Percentiles rank a stretch among this genome's conserved stretches.
These are phyloP conservation scores for Hippocampus zosterae DNA, from an alignment of 2,113 vertebrate species.

Conservation along the genomic window DNA sequence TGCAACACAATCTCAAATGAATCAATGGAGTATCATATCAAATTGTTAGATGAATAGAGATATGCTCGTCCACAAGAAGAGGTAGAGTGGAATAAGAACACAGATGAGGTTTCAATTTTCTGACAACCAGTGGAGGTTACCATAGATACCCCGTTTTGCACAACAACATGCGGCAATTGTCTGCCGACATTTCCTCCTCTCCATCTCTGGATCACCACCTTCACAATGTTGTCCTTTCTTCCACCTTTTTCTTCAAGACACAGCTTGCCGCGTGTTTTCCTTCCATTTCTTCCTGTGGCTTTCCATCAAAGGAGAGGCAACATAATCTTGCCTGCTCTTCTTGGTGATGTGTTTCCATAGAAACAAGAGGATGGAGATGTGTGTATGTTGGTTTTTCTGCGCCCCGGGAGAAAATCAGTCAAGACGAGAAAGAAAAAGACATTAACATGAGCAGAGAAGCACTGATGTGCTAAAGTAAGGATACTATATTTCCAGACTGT, in stretches of 20 bases:
- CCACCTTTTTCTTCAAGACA: slow-evolving; percentile 12
- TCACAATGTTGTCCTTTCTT: slow-evolving; percentile 11
- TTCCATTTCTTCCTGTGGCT: slow-evolving; percentile 21
- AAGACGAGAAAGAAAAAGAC: slow-evolving; percentile 12
- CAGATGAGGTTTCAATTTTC: slow-evolving; percentile 49
- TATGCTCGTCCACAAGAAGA: slow-evolving; percentile 27
- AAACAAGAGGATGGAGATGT: slow-evolving; percentile 69
- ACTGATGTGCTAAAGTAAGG: neutral
- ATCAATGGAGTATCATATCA: slow-evolving; percentile 2
- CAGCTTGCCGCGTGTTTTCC: slow-evolving; percentile 8
- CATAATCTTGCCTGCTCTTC: slow-evolving; percentile 42
- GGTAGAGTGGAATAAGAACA: slow-evolving; percentile 35
- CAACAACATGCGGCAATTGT: slow-evolving; percentile 73
- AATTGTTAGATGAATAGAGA: slow-evolving; percentile 8
- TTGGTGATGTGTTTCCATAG: slow-evolving; percentile 70
- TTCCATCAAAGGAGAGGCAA: slow-evolving; percentile 48
- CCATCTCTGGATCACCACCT: slow-evolving; percentile 16
- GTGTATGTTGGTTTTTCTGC: slow-evolving; percentile 44
- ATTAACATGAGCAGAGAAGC: neutral
- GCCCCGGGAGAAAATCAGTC: slow-evolving; percentile 47
- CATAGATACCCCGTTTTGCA: slow-evolving; percentile 83
- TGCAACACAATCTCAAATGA: too few relatives aligned
- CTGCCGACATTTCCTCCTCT: slow-evolving; percentile 34
- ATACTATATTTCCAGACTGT: neutral
- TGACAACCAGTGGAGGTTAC: slow-evolving; percentile 68